These are phyloP conservation scores for Physella acuta DNA, from an alignment of 1,140 invertebrate genomes.

Conservation along the genomic window DNA sequence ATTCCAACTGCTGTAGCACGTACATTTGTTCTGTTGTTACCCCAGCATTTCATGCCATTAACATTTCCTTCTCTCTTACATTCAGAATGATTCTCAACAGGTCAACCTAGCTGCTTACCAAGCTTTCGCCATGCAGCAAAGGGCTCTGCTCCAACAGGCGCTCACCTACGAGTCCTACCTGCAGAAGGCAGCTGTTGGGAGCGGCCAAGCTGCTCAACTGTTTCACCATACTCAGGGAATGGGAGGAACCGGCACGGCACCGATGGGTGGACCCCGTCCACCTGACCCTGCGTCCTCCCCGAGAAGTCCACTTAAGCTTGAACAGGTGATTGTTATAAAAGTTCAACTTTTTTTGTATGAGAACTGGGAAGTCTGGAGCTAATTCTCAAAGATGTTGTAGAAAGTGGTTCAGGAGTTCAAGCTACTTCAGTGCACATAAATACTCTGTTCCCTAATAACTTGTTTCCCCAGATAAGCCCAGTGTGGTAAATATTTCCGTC, in stretches of 20 bases:
- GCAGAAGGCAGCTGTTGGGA: constrained; percentile 35
- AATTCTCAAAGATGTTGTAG: too few species aligned
- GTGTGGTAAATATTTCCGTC: too few species aligned
- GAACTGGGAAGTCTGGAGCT: too few species aligned
- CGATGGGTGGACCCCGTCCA: constrained; percentile 21
- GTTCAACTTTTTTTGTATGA: too few species aligned
- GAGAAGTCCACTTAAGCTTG: constrained; percentile 36
- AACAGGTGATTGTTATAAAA: constrained; percentile 37
- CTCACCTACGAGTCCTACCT: constrained; percentile 51
- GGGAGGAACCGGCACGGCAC: constrained; percentile 25
- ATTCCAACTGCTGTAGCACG: too few species aligned
- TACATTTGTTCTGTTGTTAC: too few species aligned
- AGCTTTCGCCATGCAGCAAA: constrained; percentile 52
- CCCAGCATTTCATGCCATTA: too few species aligned
- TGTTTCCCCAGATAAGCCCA: too few species aligned
- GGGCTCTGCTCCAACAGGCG: constrained; percentile 50
- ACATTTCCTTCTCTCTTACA: constrained; percentile 12
- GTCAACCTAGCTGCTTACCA: constrained; percentile 53
- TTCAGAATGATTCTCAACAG: constrained; percentile 28
- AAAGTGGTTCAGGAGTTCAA: too few species aligned
- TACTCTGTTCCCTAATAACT: too few species aligned
- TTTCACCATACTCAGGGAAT: constrained; percentile 24
- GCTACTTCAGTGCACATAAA: too few species aligned
- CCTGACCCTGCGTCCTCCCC: constrained; percentile 22
- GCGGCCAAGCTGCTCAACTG: constrained; percentile 22